Evolutionary conservation across 2,888 invertebrate genomes (phyloP), one percentile per base, ranked within the genome.

Genomic region (Schrankia costaestrigalis): DNA sequence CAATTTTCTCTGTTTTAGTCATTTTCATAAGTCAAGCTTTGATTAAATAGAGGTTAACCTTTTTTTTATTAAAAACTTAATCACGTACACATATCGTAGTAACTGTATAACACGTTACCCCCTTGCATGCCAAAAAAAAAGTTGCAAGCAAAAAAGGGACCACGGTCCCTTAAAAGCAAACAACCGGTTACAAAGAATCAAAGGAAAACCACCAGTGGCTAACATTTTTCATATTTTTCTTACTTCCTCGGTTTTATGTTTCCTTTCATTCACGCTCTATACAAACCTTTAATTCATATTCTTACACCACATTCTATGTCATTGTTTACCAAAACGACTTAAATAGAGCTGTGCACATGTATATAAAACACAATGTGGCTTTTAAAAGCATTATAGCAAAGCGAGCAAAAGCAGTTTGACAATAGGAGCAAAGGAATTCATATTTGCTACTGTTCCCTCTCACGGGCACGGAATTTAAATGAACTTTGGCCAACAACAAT

Each of bases 401-500:
- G 60, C 72, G 71, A 71, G 73, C 71, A 69, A 79, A 75, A 77
- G 68, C 78, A 75, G 74, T 79, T 75, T 75, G 78, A 84, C 82
- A 85, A 84, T 83, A 69, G 78, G 68, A 74, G 76, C 77, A 80
- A 80, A 81, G 80, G 80, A 82, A 84, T 83, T 84, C 84, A 84
- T 83, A 86, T 84, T 85, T 83, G 83, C 81, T 76, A 83, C 83
- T 77, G 84, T 83, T 82, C 77, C 70, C 79, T 79, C 82, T 83
- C 80, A 81, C 81, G 75, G 78, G 75, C 71, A 62, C 71, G 71
- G 84, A 85, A 85, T 85, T 83, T 82, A 85, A 86, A 86, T 85
- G 84, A 85, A 85, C 86, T 85, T 83, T 84, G 80, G 78, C 80
- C 78, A 79, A 80, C 84, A 81, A 84, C 82, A 84, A 85, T 85